Evolutionary conservation across 2,797 vertebrate genomes (phyloP), one percentile per base, ranked within the genome.

Genomic region (Poecilia picta): DNA sequence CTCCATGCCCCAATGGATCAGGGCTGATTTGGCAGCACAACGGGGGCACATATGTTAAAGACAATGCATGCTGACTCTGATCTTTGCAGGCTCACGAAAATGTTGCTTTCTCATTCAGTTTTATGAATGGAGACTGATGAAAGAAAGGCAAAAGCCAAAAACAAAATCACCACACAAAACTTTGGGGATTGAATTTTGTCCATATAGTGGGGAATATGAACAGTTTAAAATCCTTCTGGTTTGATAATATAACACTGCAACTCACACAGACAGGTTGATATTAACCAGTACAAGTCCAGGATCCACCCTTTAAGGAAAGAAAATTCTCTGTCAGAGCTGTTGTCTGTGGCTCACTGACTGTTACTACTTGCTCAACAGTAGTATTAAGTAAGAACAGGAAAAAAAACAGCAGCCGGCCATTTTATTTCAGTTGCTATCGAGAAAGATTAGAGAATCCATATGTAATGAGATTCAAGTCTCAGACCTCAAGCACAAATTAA

Each of bases 11-110:
- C 51, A 10, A 10, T 33, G 28, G 53, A 57, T 78, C 68, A 25
- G 51, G 55, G 51, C 66, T 33, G 76, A 72, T 70, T 51, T 39
- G 46, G 64, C 47, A 77, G 49, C 76, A 59, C 49, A 72, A 57
- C 8, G 33, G 33, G 64, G 46, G 25, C 47, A 39, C 31, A 39
- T 51, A 16, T 39, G 62, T 66, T 47, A 76, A 64, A 76, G 20
- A 49, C 73, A 75, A 75, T 41, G n/a, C 47, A 39, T n/a, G 36
- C 8, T 55, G 39, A 72, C 47, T 78, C 68, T 36, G 68, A 36
- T 59, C 39, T 39, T 62, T 45, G 51, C 18, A 64, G 11, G 12
- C 45, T 49, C 5, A 11, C 20, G 64, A 23, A 51, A 16, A 51
- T 28, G 31, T 28, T 57, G 39, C 25, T 18, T 59, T 43, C 16